Evolutionary conservation across 2,113 vertebrate species (phyloP), one percentile per base, ranked within the genome.

Genomic region (Gavia stellata): DNA sequence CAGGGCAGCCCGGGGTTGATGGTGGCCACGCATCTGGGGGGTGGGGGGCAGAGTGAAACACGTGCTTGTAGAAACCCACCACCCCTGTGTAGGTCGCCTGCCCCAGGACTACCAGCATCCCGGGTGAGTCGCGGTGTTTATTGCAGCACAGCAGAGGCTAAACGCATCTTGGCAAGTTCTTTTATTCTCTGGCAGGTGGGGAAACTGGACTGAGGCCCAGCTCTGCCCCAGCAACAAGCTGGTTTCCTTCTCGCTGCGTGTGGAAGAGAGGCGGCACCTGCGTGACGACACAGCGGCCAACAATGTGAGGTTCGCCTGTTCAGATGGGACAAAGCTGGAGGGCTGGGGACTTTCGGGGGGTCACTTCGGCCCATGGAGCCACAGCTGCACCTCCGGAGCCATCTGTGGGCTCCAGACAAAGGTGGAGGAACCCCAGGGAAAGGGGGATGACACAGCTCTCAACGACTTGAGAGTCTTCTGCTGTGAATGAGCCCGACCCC

Each of bases 161-260:
- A 65, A 55, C 17, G 55, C 4, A 0, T 21, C 63, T 77, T 24
- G 9, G 3, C 3, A 4, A 72, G 20, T 19, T 63, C 12, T 70
- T 74, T 71, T 83, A 18, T 44, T 68, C 49, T 61, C 61, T 84
- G 77, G 17, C 62, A 98, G 97, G 42, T 98, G 97, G 97, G 97
- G 98, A 21, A 34, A 40, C 2, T 97, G 97, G 98, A 95, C 96
- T 1, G 9, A 95, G 61, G 88, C 95, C 2, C 88, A 88, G 67
- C 26, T 97, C 81, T 97, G 98, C 81, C 81, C 92, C 1, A n/a
- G 55, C 12, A 24, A 17, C 58, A 94, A 78, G 81, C 74, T 98
- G 12, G 83, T 97, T 45, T 90, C 97, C 18, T 98, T 98, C 72
- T 97, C 90, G 0, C 94, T 98, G 63, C 81, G 38, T 1, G 87